These are phyloP conservation scores for Tiliacea citrago DNA, from an alignment of 2,888 invertebrate species.

Conservation along the genomic window DNA sequence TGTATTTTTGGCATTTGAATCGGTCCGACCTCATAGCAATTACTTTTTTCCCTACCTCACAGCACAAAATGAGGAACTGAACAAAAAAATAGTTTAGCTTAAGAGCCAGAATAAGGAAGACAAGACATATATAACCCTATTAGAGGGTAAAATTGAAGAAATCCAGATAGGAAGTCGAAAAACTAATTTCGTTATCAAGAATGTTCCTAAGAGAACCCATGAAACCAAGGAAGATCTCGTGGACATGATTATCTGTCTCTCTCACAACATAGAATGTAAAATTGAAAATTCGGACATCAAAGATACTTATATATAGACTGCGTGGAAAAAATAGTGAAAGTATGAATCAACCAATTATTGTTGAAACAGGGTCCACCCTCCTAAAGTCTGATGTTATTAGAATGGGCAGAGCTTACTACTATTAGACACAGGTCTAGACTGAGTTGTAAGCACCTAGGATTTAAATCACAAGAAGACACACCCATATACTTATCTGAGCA, in stretches of 20 bases:
- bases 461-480: slow-evolving; percentile 7
- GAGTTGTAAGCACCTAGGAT: slow-evolving; percentile 16
- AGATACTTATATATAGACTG: neutral
- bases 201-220: neutral
- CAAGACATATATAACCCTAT: neutral
- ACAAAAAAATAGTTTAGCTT: neutral
- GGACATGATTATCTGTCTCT: slow-evolving; percentile 2
- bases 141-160: neutral
- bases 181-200: neutral
- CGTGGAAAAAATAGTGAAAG: neutral
- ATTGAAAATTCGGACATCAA: neutral
- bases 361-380: slow-evolving; percentile 10
- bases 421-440: neutral
- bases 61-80: neutral
- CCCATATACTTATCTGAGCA: slow-evolving; percentile 1
- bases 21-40: too few relatives aligned
- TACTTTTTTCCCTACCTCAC: too few relatives aligned
- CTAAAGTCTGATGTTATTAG: slow-evolving; percentile 5
- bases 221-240: slow-evolving; percentile 1
- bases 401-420: neutral
- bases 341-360: neutral
- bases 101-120: neutral
- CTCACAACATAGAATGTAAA: neutral
- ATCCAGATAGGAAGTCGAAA: neutral
- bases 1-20: too few relatives aligned